Conservation (phyloP, 2,797 vertebrate species). For the Xiphorhynchus erythropygius region DNA sequence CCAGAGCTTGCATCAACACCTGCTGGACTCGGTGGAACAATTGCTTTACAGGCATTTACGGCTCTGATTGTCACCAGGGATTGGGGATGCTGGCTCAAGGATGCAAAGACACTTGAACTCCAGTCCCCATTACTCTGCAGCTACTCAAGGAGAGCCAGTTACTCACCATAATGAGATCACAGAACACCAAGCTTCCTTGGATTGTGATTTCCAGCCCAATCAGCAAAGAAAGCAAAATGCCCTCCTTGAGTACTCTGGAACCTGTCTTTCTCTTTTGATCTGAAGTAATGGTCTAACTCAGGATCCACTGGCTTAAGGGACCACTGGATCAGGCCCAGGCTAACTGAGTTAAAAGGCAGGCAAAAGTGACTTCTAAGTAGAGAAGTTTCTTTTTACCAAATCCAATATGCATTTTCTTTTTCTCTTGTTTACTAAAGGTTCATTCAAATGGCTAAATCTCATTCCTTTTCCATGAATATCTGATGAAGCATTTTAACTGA, state of each 20-base stretch:
- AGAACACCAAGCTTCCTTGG: neutral
- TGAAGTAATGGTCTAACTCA: neutral
- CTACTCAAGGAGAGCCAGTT: neutral
- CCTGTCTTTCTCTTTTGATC: neutral
- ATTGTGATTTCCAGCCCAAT: neutral
- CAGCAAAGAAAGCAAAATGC: neutral
- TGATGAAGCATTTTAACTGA: neutral
- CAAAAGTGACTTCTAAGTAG: neutral
- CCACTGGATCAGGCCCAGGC: neutral
- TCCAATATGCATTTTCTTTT: neutral
- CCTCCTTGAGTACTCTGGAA: neutral
- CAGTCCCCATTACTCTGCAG: neutral
- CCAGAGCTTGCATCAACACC: neutral
- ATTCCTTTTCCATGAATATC: neutral
- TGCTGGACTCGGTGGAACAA: neutral
- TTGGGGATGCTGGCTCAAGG: neutral
- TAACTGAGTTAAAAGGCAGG: neutral
- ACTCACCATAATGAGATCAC: neutral
- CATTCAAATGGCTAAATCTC: neutral
- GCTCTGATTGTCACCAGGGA: conserved; percentile 1
- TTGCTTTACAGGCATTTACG: neutral
- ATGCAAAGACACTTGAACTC: neutral
- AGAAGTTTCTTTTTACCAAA: neutral
- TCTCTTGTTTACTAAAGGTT: neutral
- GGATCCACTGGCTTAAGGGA: neutral